Base-by-base conservation (phyloP, 2,113 vertebrate species). In the Cebidichthys violaceus region DNA sequence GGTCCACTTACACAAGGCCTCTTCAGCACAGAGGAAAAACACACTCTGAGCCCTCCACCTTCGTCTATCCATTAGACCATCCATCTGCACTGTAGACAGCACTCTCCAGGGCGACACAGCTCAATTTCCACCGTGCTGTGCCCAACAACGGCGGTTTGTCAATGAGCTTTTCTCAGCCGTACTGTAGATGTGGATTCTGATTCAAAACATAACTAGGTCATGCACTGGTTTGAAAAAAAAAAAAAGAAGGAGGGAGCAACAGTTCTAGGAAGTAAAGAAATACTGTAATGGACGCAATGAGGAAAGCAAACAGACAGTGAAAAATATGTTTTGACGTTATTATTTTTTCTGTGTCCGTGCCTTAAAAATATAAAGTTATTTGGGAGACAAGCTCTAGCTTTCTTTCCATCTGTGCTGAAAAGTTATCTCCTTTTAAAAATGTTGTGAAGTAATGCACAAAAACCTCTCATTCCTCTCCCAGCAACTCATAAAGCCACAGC, bases 1-100 rank as follows among this genome's bases (percentile, higher is more conserved):
- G 89, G 90, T 90, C 88, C 90, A 92, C 89, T 92, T 92, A 90
- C 62, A 86, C 71, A 79, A 91, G 77, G 64, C 85, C 83, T 89
- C 86, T 86, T 87, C 86, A 90, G 82, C 78, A 24, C 37, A 81
- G 79, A 81, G 86, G 84, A 88, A 90, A 88, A 83, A 85, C 78
- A 83, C 75, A 83, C 85, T 85, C 59, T 17, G 68, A 81, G 41
- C 31, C 88, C 64, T 86, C 75, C 66, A 90, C 88, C 71, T 79
- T 59, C 62, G 41, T 86, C 84, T 78, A 79, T 92, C 92, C 92
- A 87, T 94, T 91, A 91, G 65, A 59, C 71, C 85, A 92, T 92
- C 85, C 71, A 90, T 93, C 89, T 92, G 86, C 70, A 71, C 47
- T 60, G 60, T 18, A 83, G 89, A 85, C 74, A 70, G 79, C 27